These are phyloP conservation scores for Chaetogeoica ovagalla DNA, from an alignment of 2,888 invertebrate genomes.

Conservation along the genomic window DNA sequence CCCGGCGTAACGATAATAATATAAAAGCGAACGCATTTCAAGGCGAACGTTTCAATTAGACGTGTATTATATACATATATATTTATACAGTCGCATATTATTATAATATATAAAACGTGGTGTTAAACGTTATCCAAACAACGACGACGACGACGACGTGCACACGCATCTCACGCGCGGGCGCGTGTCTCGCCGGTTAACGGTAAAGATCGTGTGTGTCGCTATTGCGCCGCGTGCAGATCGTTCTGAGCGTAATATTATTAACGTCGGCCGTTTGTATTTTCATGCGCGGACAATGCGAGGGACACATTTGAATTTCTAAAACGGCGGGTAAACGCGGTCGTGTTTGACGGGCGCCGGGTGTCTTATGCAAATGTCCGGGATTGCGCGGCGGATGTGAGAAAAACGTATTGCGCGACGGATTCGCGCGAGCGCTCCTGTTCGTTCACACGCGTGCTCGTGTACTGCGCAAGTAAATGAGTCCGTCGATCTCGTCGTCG, in stretches of 20 bases:
- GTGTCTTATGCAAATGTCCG: constrained; percentile 29
- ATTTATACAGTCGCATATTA: too few relatives aligned
- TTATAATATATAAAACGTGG: constrained; percentile 8
- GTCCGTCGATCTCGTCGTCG: constrained; percentile 36
- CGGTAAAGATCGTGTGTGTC: constrained; percentile 46
- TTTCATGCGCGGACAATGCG: neutral
- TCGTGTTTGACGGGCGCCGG: constrained; percentile 14
- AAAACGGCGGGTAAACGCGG: constrained; percentile 9
- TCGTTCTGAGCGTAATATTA: too few relatives aligned
- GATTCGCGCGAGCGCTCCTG: constrained; percentile 39
- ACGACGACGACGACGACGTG: neutral
- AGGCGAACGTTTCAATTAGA: too few relatives aligned
- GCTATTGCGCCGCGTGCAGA: neutral
- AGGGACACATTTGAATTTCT: constrained; percentile 30
- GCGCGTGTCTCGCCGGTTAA: constrained; percentile 16
- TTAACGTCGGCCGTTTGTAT: too few relatives aligned
- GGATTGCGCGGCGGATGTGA: constrained; percentile 5
- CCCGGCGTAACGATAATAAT: too few relatives aligned
- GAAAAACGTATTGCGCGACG: constrained; percentile 1
- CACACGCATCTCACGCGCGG: neutral
- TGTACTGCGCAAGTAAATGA: too few relatives aligned
- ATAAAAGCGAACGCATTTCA: too few relatives aligned
- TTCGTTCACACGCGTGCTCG: neutral
- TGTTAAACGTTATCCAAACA: neutral
- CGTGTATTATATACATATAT: too few relatives aligned